Conservation (phyloP, 2,797 vertebrate genomes). For the Parauchenoglanis punctatus region DNA sequence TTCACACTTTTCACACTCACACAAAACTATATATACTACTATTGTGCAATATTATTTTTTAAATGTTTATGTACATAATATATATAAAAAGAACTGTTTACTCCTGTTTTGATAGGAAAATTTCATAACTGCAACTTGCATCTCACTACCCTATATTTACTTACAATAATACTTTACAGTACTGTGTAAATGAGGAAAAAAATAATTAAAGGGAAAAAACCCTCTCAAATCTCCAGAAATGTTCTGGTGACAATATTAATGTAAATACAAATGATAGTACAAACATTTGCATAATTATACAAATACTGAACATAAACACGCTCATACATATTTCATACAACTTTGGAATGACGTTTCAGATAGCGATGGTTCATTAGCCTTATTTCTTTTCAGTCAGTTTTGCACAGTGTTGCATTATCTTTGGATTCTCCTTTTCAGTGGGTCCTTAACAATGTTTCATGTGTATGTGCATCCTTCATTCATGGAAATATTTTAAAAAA, state of each 20-base stretch:
- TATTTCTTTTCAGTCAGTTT: neutral
- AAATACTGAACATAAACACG: slow-evolving; percentile 23
- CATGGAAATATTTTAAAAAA: neutral
- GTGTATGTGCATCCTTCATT: neutral
- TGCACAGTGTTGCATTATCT: neutral
- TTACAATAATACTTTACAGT: neutral
- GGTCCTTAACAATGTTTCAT: neutral
- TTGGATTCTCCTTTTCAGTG: neutral
- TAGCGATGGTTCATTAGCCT: neutral
- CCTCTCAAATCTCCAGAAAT: neutral
- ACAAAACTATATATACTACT: neutral
- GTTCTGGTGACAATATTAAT: slow-evolving; percentile 6
- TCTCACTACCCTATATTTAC: neutral
- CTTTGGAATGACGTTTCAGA: neutral
- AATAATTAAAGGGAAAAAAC: neutral
- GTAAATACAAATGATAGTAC: slow-evolving; percentile 7
- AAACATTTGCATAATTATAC: slow-evolving; percentile 22
- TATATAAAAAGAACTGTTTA: neutral
- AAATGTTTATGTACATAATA: slow-evolving; percentile 10
- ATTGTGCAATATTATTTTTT: neutral
- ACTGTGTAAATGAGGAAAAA: neutral
- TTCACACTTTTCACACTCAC: neutral
- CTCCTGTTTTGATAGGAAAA: neutral
- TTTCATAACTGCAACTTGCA: neutral
- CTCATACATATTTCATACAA: neutral